Evolutionary conservation across 2,797 vertebrate genomes (phyloP), one percentile per base, ranked within the genome.

Genomic region (Lepilemur septentrionalis): DNA sequence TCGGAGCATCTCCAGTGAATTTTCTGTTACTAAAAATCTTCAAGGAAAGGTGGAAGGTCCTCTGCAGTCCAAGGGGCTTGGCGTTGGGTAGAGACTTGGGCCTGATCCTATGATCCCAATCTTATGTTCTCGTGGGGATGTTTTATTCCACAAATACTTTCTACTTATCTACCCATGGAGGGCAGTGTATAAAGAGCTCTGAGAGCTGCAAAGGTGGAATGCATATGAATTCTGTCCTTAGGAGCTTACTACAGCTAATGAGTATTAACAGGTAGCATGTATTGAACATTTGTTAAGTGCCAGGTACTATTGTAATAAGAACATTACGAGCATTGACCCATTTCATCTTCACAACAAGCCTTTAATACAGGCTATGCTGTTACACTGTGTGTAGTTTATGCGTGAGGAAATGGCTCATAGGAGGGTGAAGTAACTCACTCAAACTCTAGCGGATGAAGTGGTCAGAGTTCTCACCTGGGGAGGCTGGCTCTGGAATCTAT

Each of bases 301-400:
- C 81, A 43, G 72, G 18, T 32, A 32, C 52, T 35, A 8, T 22
- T 12, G 9, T 5, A 18, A 35, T 32, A 12, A 12, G 75, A 61
- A 10, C 20, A 3, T 28, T 43, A 18, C 32, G 22, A 13, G 55
- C 7, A 6, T 0, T 4, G 69, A n/a, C 28, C 38, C 7, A 5
- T 15, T 30, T 63, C 14, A 1, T 43, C 22, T 59, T 43, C 87
- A 50, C n/a, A 8, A 9, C 1, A 28, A 80, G 48, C 8, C 57
- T 86, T 46, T 25, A 10, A 20, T n/a, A 65, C 2, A 4, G 92
- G 70, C 30, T 7, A 5, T 6, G 4, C 72, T n/a, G 1, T 46
- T 2, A 1, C 8, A 2, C 46, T 2, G 0, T 14, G 14, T 10
- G 13, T 15, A 22, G 28, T 14, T 0, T 35, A 4, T 14, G 3